Base-by-base conservation (phyloP, 2,113 vertebrate species). In the Otis tarda region DNA sequence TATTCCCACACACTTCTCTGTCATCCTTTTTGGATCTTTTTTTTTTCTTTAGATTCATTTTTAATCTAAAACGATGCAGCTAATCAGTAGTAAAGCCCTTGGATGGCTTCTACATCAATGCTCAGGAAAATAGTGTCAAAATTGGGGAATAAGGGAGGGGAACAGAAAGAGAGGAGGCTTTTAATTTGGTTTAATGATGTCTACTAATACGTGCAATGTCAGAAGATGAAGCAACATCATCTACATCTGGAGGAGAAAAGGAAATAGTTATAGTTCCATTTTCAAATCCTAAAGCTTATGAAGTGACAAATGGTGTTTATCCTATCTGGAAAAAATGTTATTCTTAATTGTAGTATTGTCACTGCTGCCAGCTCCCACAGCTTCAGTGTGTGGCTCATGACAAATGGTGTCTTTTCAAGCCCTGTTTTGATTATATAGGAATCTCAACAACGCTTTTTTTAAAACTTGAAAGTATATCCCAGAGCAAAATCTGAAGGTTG, bases 261-360 rank as follows among this genome's bases (percentile, higher is more conserved):
- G 80, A 94, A 93, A 95, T 39, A 73, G 56, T 60, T 13, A 2
- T 47, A 76, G 57, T 85, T 96, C 91, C 74, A 87, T 76, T 96
- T 92, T 91, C 74, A 89, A 65, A 61, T 87, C 78, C 89, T 87
- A 76, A 94, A 92, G 47, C 53, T 87, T 65, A 53, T 61, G 67
- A 95, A 89, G 67, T 87, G 77, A 94, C 92, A 95, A 96, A 96
- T 94, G 53, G 81, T 89, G 77, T 95, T 95, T 94, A 96, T 89
- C 87, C 83, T 94, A 74, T 89, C 70, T 80, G 81, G 89, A 95
- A 94, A 95, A 94, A 93, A 86, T 84, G 74, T 91, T 94, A 64
- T 64, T 60, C 73, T 84, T 96, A 92, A 94, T 91, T 90, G 83
- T 91, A 89, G 76, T 84, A 35, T 53, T 84, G 87, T 83, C 86